Base-by-base conservation (phyloP, 2,888 invertebrate species). In the Alentia gelatinosa region DNA sequence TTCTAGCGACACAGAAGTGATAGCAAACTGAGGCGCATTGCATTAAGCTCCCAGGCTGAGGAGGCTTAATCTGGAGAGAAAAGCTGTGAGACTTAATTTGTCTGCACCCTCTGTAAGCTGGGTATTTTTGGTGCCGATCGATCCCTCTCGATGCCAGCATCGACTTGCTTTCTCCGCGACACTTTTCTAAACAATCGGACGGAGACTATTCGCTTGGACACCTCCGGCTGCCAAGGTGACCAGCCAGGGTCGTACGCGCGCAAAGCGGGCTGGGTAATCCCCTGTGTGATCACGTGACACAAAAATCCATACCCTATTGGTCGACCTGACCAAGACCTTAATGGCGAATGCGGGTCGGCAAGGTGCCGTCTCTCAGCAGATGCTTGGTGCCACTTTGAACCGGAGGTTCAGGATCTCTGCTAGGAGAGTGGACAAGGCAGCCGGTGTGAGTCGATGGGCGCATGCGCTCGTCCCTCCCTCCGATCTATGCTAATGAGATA, bases 301-400 rank as follows among this genome's bases (percentile, higher is more conserved):
- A 12, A 47, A 86, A 33, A 86, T 86, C 86, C 42, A 86, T 86
- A 86, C 7, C 33, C 47, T 47, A 86, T 86, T 86, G 86, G 86
- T 42, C 47, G 30, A 33, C 9, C 15, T 86, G 86, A 86, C 47
- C 86, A 86, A 30, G 79, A 15, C 37, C 26, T 23, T 47, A 47
- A 33, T 47, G 86, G 86, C 33, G 86, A 40, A n/a, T 86, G 47
- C 37, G 19, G 37, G 39, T 4, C 23, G 37, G n/a, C 37, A 79
- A 47, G 68, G 12, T 12, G 68, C 4, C 68, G 30, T 12, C 68
- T 12, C 68, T 30, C n/a, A n/a, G n/a, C n/a, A n/a, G n/a, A n/a
- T n/a, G n/a, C n/a, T n/a, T n/a, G n/a, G n/a, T n/a, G n/a, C n/a
- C n/a, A n/a, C n/a, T n/a, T n/a, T n/a, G n/a, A n/a, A n/a, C n/a